Base-by-base conservation (phyloP, 2,888 invertebrate species). In the Hyposoter dolosus region DNA sequence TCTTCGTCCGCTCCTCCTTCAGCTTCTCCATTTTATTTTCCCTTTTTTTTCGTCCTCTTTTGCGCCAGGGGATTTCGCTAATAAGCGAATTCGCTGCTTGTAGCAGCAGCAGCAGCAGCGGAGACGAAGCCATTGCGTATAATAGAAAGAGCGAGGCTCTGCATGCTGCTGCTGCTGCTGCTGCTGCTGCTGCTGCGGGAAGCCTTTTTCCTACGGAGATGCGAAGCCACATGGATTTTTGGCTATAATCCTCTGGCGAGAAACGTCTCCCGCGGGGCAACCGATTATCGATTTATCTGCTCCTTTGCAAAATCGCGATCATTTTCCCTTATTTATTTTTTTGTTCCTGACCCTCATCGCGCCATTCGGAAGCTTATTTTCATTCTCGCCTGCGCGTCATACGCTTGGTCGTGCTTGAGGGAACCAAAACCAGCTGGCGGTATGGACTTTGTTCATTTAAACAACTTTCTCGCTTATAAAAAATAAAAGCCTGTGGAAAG, bases 231-330 rank as follows among this genome's bases (percentile, higher is more conserved):
- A 72, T 63, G 69, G 45, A 74, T 76, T 75, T 60, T 66, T 43
- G 47, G 60, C 56, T 60, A 28, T 83, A 83, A 83, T 74, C 81
- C 68, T 45, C 68, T 23, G 50, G 68, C 82, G 84, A 82, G 75
- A 85, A 83, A 77, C 81, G 63, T 76, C 86, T 82, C 71, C 84
- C 80, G 72, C 74, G 63, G 84, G 66, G 56, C 45, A 71, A 77
- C 63, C 86, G 89, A 90, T 90, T 90, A 89, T 89, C 89, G 89
- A 90, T 90, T 90, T 89, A 90, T 88, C 86, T 81, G 83, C 84
- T 77, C 68, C 72, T 69, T 35, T 66, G 53, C 47, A 56, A 68
- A 83, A 50, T 53, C 35, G 7, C 35, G 7, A 74, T 80, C 76
- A 23, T 60, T 60, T 56, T 60, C 23, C 71, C 65, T 17, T 47